Evolutionary conservation across 2,888 invertebrate species (phyloP).

Genomic region (Standfussiana lucernea): DNA sequence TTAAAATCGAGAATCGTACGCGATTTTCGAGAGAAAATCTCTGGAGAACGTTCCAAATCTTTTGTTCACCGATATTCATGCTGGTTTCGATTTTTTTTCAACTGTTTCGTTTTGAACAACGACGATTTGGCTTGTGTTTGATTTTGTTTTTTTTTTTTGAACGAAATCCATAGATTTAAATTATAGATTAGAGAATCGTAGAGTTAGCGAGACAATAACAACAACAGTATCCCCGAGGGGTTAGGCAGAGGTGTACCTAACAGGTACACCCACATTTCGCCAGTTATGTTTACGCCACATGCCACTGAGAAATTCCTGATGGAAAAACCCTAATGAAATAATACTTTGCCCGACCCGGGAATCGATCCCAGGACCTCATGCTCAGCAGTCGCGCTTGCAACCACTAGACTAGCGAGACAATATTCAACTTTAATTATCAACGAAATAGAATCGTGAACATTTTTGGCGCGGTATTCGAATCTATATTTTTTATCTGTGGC

Average conservation of each 20-base stretch:
- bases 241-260: too few species aligned
- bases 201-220: neutral
- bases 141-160: neutral
- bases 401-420: too few species aligned
- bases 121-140: neutral
- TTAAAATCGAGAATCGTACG: constrained; percentile 30
- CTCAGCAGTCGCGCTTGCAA: too few species aligned
- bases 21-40: constrained; percentile 27
- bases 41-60: constrained; percentile 25
- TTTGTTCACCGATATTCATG: constrained; percentile 30
- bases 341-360: too few species aligned
- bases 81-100: constrained; percentile 22
- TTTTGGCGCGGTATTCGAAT: neutral
- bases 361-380: too few species aligned
- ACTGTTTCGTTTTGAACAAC: constrained; percentile 2
- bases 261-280: too few species aligned
- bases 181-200: neutral
- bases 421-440: neutral
- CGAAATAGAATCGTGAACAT: neutral
- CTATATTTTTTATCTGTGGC: neutral
- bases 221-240: too few species aligned
- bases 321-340: too few species aligned
- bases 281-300: too few species aligned
- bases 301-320: too few species aligned
- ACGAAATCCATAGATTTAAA: neutral